Evolutionary conservation across 2,888 invertebrate genomes (phyloP).

Genomic region (Sphaerophoria taeniata): DNA sequence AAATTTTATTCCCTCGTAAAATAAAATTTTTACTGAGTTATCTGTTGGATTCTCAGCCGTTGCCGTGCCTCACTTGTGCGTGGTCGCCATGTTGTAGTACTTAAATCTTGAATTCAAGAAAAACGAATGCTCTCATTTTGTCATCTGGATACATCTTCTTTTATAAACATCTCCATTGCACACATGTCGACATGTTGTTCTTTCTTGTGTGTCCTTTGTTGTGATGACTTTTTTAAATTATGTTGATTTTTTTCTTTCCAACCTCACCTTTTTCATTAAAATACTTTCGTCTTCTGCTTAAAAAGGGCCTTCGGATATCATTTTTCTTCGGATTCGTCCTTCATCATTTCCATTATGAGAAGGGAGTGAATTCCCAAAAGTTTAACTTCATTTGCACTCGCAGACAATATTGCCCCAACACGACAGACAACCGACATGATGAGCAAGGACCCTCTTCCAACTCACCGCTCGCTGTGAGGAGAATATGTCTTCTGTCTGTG

Average conservation of each 20-base stretch:
- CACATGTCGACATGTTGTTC: conserved; percentile 11
- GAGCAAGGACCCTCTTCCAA: not conserved
- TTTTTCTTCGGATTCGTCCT: conserved; percentile 9
- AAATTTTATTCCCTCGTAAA: conserved; percentile 20
- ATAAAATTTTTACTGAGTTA: conserved; percentile 6
- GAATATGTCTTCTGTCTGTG: not conserved
- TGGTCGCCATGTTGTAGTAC: too few relatives aligned
- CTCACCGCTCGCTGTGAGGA: too few relatives aligned
- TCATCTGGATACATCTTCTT: not conserved
- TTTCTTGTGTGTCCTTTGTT: not conserved
- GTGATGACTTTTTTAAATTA: conserved; percentile 35
- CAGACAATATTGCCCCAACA: not conserved
- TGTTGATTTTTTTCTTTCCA: conserved; percentile 35
- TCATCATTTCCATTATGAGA: not conserved
- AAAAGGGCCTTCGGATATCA: not conserved
- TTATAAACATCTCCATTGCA: not conserved
- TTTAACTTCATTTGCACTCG: conserved; percentile 21
- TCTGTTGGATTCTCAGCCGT: conserved; percentile 5
- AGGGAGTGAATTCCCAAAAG: conserved; percentile 26
- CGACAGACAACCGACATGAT: not conserved
- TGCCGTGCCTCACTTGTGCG: too few relatives aligned
- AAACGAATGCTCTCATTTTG: not conserved
- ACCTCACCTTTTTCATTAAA: conserved; percentile 30
- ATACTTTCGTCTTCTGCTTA: conserved; percentile 2
- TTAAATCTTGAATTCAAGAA: not conserved